Percentiles rank a stretch among this genome's conserved stretches.
Conservation (phyloP, 2,797 vertebrate species). For the Carapus acus region DNA sequence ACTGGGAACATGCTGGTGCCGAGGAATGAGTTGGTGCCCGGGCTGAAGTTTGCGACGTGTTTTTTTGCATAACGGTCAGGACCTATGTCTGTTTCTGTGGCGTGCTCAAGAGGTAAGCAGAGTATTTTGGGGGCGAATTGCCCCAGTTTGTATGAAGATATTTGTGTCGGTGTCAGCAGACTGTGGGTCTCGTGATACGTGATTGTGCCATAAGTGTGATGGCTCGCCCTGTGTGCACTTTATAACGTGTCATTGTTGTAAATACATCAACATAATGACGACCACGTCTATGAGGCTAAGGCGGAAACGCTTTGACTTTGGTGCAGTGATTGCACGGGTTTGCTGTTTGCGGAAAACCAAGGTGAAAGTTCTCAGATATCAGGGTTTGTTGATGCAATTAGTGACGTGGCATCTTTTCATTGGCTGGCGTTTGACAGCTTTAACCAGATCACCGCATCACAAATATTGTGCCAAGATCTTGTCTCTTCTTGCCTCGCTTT, state of each 20-base stretch:
- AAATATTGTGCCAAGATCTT: too few relatives aligned
- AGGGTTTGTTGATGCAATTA: background rate
- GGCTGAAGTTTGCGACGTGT: too few relatives aligned
- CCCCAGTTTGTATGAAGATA: background rate
- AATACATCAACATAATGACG: too few relatives aligned
- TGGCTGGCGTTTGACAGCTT: too few relatives aligned
- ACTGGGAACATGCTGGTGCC: background rate
- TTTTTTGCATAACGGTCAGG: too few relatives aligned
- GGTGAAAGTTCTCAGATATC: background rate
- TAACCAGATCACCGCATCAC: too few relatives aligned
- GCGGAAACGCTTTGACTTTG: background rate
- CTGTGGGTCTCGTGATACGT: slow-evolving; percentile 57
- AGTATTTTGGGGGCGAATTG: background rate
- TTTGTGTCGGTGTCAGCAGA: slow-evolving; percentile 39
- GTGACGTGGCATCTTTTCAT: background rate
- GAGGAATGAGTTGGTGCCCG: background rate
- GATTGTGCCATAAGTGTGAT: background rate
- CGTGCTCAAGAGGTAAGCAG: too few relatives aligned
- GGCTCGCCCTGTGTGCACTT: background rate
- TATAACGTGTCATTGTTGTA: background rate
- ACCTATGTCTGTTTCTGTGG: too few relatives aligned
- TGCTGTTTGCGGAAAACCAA: background rate
- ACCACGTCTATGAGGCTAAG: background rate
- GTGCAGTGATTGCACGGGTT: background rate
- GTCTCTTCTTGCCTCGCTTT: too few relatives aligned